Conservation (phyloP, 2,797 vertebrate species). For the Micrastur ruficollis region DNA sequence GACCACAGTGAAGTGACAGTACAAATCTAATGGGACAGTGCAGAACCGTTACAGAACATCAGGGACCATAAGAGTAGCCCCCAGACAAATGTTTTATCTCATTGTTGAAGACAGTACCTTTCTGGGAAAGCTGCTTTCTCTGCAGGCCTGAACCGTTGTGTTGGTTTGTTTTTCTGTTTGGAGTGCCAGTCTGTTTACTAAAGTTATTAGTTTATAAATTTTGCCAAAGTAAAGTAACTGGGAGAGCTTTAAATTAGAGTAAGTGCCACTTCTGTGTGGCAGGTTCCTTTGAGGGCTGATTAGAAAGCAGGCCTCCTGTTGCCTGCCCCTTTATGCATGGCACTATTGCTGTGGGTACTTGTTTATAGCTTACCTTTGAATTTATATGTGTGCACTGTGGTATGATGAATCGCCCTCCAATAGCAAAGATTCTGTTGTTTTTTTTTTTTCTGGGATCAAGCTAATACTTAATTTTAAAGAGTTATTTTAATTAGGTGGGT, state of each 20-base stretch:
- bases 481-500: slow-evolving; percentile 69
- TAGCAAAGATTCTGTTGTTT: slow-evolving; percentile 29
- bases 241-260: slow-evolving; percentile 81
- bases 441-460: slow-evolving; percentile 43
- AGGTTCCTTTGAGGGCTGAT: slow-evolving; percentile 80
- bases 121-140: not conserved
- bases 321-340: slow-evolving; percentile 68
- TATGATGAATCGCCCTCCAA: slow-evolving; percentile 46
- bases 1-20: not conserved
- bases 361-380: slow-evolving; percentile 74
- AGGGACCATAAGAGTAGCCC: not conserved
- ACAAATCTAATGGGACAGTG: not conserved
- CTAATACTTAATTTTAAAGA: slow-evolving; percentile 72
- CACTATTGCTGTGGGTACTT: slow-evolving; percentile 62
- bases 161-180: slow-evolving; percentile 69
- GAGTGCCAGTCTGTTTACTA: slow-evolving; percentile 72
- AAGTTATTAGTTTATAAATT: slow-evolving; percentile 80
- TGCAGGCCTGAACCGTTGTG: not conserved
- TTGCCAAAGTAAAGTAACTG: slow-evolving; percentile 77
- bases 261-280: slow-evolving; percentile 81
- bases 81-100: slow-evolving; percentile 16
- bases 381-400: slow-evolving; percentile 13
- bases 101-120: not conserved
- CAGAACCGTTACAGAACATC: not conserved
- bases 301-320: slow-evolving; percentile 74